phyloP scores from a whole-genome alignment of 2,888 invertebrate genomes.

The Pecten maximus region DNA sequence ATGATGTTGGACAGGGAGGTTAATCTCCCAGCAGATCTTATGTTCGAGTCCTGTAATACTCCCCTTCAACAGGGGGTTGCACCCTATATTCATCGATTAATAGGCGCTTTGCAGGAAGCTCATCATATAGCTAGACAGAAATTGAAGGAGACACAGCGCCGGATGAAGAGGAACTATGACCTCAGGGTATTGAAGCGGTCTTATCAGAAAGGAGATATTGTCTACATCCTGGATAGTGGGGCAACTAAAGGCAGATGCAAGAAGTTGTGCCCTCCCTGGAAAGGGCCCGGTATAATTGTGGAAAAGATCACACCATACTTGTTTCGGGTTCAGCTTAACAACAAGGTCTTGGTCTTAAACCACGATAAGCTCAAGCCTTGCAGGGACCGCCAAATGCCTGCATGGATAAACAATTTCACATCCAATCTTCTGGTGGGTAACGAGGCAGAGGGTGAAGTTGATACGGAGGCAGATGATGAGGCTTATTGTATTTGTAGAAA shows the following conservation, averaged over 20 bases:
- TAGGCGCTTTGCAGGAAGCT: slow-evolving; percentile 34
- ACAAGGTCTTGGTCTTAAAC: slow-evolving; percentile 30
- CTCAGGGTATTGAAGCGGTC: slow-evolving; percentile 25
- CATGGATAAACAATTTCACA: slow-evolving; percentile 37
- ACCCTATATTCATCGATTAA: slow-evolving; percentile 44
- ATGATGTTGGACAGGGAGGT: slow-evolving; percentile 3
- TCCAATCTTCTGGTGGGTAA: not conserved
- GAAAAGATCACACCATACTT: slow-evolving; percentile 45
- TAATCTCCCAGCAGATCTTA: slow-evolving; percentile 46
- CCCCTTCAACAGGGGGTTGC: not conserved
- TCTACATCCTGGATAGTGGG: slow-evolving; percentile 51
- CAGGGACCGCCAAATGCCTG: slow-evolving; percentile 41
- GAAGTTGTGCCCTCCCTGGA: slow-evolving; percentile 51
- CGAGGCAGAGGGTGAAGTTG: not conserved
- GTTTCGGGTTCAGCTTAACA: slow-evolving; percentile 42
- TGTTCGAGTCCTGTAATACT: not conserved
- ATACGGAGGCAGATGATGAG: not conserved
- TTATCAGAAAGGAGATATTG: slow-evolving; percentile 52
- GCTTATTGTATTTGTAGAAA: slow-evolving; percentile 49
- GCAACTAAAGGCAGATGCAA: slow-evolving; percentile 42
- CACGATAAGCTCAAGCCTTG: slow-evolving; percentile 53
- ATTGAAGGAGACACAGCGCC: slow-evolving; percentile 37
- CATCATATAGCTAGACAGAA: slow-evolving; percentile 51
- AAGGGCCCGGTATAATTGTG: slow-evolving; percentile 51
- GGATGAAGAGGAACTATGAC: slow-evolving; percentile 55